Evolutionary conservation across 2,797 vertebrate genomes (phyloP), one percentile per base, ranked within the genome.

Genomic region (Rallus crepitans): DNA sequence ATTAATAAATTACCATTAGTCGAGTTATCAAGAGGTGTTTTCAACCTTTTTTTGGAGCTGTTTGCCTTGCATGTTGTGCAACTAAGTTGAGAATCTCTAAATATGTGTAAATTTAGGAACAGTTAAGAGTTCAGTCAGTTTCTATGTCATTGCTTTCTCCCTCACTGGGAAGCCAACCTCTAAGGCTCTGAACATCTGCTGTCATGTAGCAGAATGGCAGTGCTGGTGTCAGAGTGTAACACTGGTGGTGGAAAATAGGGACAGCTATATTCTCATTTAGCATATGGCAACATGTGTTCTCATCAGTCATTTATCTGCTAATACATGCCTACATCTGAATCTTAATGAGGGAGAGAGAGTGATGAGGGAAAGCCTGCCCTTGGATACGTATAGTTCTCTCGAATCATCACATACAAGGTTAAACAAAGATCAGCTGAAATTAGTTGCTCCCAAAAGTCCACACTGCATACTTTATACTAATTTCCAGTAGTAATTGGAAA

Each of bases 171-270:
- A 82, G 89, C 76, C 82, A 83, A 4, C 53, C 53, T 95, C 87
- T 16, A 25, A 85, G 81, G 91, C 91, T 91, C 68, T 69, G 94
- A 89, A 37, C 94, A 96, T 92, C 95, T 96, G 95, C 64, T 89
- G 78, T 45, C 15, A 20, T 42, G 87, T 15, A 81, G 69, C 65
- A 85, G n/a, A 77, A n/a, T 30, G 89, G 15, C 92, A 89, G 8
- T 15, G 25, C 24, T 87, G 82, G 71, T 96, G 92, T 71, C 87
- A 59, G 79, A 78, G 59, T 8, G 64, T 18, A 5, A 75, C 60
- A 3, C 31, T 73, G 73, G 13, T 53, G 79, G 78, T 75, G 91
- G 84, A 55, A 55, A 15, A 55, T 53, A 30, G 69, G 82, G 89
- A 89, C 82, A 90, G 19, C 84, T 87, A n/a, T 9, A 9, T 50